Evolutionary conservation across 2,888 invertebrate genomes (phyloP), one percentile per base, ranked within the genome.

Genomic region (Reticulitermes lucifugus): DNA sequence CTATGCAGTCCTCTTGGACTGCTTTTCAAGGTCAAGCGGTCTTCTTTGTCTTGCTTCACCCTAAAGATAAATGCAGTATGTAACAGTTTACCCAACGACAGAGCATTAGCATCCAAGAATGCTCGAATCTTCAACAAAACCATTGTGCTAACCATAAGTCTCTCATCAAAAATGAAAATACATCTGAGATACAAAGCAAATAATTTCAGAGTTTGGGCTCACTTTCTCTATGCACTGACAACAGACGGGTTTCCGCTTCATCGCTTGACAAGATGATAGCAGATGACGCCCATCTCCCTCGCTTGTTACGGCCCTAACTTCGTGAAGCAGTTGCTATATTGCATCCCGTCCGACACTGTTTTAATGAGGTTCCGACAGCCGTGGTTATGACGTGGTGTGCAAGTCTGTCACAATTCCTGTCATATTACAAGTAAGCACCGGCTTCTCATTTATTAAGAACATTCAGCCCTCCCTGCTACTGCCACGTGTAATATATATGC

Each of bases 371-470:
- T 51, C 73, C 29, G 83, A 83, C 70, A 70, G 73, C 71, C n/a
- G 51, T 9, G 65, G 22, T 79, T 79, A 79, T 79, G 79, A 79
- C 79, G 43, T 79, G 70, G 70, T 29, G 73, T 35, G 6, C 73
- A 35, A 35, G 73, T 55, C 84, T 81, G 83, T 85, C 85, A 85
- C 81, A 85, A 59, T 41, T 10, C 71, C 83, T 83, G 80, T 84
- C 85, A 85, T 84, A 84, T 70, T 84, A 65, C 83, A 43, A 65
- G 59, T n/a, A 80, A 80, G 65, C 83, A 51, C 77, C 84, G 25
- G 82, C 84, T 81, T 80, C 79, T 85, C 85, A 85, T 85, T 85
- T 85, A 85, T 85, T 85, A 85, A 84, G 85, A 85, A 73, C 79
- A 10, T 60, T 71, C 73, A 29, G 21, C 73, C 73, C 25, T 29